Evolutionary conservation across 2,888 invertebrate genomes (phyloP), one percentile per base, ranked within the genome.

Genomic region (Mycalesis mineus): DNA sequence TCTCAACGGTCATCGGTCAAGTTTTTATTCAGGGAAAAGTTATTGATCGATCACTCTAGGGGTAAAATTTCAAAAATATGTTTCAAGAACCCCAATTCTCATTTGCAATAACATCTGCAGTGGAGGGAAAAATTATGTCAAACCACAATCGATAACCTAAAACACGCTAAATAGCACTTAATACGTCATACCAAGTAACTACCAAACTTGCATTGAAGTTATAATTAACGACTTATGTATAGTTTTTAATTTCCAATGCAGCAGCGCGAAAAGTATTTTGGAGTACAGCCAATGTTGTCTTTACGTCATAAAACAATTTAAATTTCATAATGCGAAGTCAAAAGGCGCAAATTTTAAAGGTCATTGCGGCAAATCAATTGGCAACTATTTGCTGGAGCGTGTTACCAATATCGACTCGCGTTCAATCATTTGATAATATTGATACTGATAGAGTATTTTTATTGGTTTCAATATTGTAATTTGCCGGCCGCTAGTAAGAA

Each of bases 341-440:
- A 58, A 58, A 52, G 55, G 45, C 48, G 57, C 60, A 39, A 57
- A 62, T 51, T 50, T 62, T 47, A 58, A 55, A 62, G 62, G 62
- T 60, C 60, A 58, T 53, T 57, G 60, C 57, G 49, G 62, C 41
- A 60, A 60, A 60, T 55, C 52, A 55, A 57, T 62, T 60, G 60
- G 60, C 62, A 60, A 55, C 14, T 15, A 37, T 55, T 48, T 39
- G 49, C 52, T 58, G 41, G 48, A 62, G 57, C 59, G 45, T 53
- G 53, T 40, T 50, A 52, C 49, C 60, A 53, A 62, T 62, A 60
- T 57, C 45, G 39, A 11, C 44, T 28, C 28, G 15, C 31, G 7
- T 13, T 22, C 49, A 55, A 40, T 55, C 37, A 55, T 15, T 33
- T 47, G 33, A 53, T 58, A 41, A 48, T 49, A 52, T 47, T 59